These are phyloP conservation scores for Petrophora chlorosata DNA, from an alignment of 2,888 invertebrate species.

Conservation along the genomic window DNA sequence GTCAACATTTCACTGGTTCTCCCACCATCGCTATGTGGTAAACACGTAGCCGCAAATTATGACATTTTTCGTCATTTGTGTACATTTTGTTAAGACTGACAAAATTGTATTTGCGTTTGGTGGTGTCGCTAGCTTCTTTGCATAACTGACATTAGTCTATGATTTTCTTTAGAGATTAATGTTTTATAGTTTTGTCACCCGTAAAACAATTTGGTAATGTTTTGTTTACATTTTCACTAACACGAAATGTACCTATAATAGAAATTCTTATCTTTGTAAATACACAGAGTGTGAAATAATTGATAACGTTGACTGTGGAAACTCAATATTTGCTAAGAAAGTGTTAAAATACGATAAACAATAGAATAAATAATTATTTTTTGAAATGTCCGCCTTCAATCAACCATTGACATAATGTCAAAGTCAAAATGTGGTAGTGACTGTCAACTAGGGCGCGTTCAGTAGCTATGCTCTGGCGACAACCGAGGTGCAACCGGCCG, in stretches of 20 bases:
- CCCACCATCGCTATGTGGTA: conserved; percentile 65
- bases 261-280: neutral
- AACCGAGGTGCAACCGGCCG: too few species aligned
- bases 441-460: too few species aligned
- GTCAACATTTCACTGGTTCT: conserved; percentile 67
- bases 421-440: too few species aligned
- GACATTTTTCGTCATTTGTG: conserved; percentile 36
- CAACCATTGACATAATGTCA: neutral
- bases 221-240: conserved; percentile 12
- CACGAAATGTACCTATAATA: neutral
- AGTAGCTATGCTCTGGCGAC: too few species aligned
- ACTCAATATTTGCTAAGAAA: too few species aligned
- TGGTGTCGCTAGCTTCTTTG: conserved; percentile 9
- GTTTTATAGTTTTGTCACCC: neutral
- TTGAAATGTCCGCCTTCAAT: neutral
- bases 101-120: conserved; percentile 3
- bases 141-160: neutral
- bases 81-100: conserved; percentile 18
- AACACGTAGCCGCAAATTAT: conserved; percentile 65
- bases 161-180: neutral
- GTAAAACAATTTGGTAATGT: neutral
- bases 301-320: too few species aligned
- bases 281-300: neutral
- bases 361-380: too few species aligned
- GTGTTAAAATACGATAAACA: too few species aligned